These are phyloP conservation scores for Ctenopoma kingsleyae DNA, from an alignment of 2,797 vertebrate species.

Conservation along the genomic window DNA sequence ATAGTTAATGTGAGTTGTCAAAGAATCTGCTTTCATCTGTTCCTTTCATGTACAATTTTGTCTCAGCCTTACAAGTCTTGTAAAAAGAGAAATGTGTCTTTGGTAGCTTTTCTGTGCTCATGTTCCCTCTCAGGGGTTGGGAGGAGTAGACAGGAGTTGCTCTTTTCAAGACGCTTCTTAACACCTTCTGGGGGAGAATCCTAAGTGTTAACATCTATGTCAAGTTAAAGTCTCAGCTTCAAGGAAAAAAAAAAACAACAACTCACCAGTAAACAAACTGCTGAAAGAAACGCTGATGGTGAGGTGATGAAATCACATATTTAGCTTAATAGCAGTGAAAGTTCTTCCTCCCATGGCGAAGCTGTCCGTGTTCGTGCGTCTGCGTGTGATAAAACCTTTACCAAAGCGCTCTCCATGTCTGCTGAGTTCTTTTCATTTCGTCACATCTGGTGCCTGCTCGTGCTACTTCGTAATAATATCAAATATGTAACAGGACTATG, in stretches of 20 bases:
- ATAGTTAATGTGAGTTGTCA: not conserved
- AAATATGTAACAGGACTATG: constrained; percentile 23
- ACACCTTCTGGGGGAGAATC: constrained; percentile 4
- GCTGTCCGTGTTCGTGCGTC: constrained; percentile 26
- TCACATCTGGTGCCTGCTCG: constrained; percentile 62
- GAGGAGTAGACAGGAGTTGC: constrained; percentile 1
- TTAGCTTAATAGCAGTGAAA: constrained; percentile 36
- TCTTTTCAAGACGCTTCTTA: constrained; percentile 7
- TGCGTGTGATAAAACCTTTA: constrained; percentile 41
- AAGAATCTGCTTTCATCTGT: constrained; percentile 1
- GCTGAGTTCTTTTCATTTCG: constrained; percentile 2
- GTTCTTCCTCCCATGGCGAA: constrained; percentile 11
- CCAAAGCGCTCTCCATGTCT: constrained; percentile 29
- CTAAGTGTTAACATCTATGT: constrained; percentile 10
- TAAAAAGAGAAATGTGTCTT: not conserved
- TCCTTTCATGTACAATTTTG: not conserved
- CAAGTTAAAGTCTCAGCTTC: constrained; percentile 21
- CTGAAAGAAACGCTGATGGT: constrained; percentile 9
- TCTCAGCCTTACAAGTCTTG: constrained; percentile 15
- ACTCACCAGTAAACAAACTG: constrained; percentile 4
- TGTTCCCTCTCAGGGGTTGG: not conserved
- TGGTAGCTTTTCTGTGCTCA: not conserved
- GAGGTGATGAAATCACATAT: constrained; percentile 33
- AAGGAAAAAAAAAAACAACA: not conserved
- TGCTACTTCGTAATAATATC: constrained; percentile 35